A percentile compares a stretch with the other conserved stretches of the same genome.
Evolutionary conservation across 2,888 invertebrate genomes (phyloP).

Genomic region (Germaria angustata): DNA sequence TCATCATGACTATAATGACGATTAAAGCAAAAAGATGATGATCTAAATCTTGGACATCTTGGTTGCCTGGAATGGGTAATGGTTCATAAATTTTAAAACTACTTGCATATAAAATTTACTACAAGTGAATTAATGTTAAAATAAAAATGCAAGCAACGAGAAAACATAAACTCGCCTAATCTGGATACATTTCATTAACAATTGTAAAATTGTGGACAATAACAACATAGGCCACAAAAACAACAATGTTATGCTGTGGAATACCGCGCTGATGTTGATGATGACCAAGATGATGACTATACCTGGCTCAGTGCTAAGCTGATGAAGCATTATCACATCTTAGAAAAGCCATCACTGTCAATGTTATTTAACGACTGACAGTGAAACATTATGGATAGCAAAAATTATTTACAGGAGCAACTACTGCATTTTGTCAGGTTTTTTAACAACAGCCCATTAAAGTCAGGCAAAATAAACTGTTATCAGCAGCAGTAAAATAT

Average conservation of each 20-base stretch:
- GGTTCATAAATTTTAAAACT: slow-evolving; percentile 59
- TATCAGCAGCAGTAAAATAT: neutral
- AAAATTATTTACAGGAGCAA: slow-evolving; percentile 48
- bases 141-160: slow-evolving; percentile 8
- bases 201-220: slow-evolving; percentile 39
- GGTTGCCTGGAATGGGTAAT: slow-evolving; percentile 27
- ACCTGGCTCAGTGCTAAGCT: slow-evolving; percentile 16
- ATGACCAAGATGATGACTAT: neutral
- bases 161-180: slow-evolving; percentile 47
- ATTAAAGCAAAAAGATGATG: slow-evolving; percentile 7
- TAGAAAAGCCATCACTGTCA: slow-evolving; percentile 58
- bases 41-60: neutral
- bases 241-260: no score
- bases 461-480: slow-evolving; percentile 26
- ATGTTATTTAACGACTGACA: slow-evolving; percentile 44
- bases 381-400: slow-evolving; percentile 28
- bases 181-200: slow-evolving; percentile 61
- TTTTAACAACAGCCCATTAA: slow-evolving; percentile 27
- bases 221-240: neutral
- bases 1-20: neutral
- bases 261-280: neutral
- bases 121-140: neutral
- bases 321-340: slow-evolving; percentile 36
- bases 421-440: slow-evolving; percentile 31
- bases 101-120: slow-evolving; percentile 14